A percentile compares a stretch with the other conserved stretches of the same genome.
phyloP scores from a whole-genome alignment of 2,888 invertebrate genomes.

The Tromatobia lineatoria region DNA sequence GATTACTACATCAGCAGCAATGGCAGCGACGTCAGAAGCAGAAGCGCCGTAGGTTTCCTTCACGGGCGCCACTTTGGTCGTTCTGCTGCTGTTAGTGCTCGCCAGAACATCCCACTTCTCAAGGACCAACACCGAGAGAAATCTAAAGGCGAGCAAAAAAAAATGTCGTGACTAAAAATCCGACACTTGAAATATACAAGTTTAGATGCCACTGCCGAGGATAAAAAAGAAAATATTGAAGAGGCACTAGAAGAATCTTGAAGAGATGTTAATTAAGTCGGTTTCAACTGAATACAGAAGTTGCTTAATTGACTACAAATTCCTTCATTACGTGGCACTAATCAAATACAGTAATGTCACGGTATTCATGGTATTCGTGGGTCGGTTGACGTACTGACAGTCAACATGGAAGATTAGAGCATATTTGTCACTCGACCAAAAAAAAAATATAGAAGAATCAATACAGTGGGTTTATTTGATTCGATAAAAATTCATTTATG shows the following conservation, averaged over 20 bases:
- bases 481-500: too few species aligned
- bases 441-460: too few species aligned
- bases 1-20: conserved; percentile 52
- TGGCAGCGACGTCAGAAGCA: conserved; percentile 11
- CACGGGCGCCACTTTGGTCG: conserved; percentile 44
- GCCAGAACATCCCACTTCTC: conserved; percentile 11
- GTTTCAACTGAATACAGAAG: neutral
- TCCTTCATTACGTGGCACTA: neutral
- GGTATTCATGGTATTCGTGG: neutral
- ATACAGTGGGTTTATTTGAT: too few species aligned
- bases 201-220: neutral
- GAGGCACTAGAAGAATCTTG: neutral
- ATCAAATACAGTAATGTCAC: neutral
- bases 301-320: neutral
- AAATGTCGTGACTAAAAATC: neutral
- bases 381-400: too few species aligned
- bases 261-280: conserved; percentile 1
- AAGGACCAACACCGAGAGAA: conserved; percentile 42
- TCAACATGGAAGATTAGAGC: neutral
- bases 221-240: neutral
- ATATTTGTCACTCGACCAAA: too few species aligned
- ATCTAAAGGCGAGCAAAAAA: conserved; percentile 27
- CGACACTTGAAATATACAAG: neutral
- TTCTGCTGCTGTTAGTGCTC: neutral
- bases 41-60: conserved; percentile 33